Evolutionary conservation across 2,888 invertebrate genomes (phyloP).

Genomic region (Metalampra italica): DNA sequence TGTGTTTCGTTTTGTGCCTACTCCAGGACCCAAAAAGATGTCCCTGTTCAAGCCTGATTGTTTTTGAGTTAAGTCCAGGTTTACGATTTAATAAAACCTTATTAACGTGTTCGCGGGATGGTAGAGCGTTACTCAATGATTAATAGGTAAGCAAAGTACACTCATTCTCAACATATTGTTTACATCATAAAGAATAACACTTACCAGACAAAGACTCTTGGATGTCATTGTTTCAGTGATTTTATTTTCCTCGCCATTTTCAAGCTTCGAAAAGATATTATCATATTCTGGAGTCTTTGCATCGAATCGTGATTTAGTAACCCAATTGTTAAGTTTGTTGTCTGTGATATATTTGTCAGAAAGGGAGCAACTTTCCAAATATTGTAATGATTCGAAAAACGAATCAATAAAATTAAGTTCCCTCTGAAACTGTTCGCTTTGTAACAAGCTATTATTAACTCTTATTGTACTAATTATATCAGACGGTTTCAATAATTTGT

Average conservation of each 20-base stretch:
- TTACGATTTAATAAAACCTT: too few species aligned
- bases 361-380: constrained; percentile 59
- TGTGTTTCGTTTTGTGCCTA: too few species aligned
- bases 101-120: constrained; percentile 11
- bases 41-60: too few species aligned
- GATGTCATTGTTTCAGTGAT: constrained; percentile 69
- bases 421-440: constrained; percentile 62
- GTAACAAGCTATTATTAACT: constrained; percentile 49
- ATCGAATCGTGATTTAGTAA: constrained; percentile 41
- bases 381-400: constrained; percentile 68
- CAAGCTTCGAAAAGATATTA: constrained; percentile 53
- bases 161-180: constrained; percentile 38
- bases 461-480: constrained; percentile 67
- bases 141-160: constrained; percentile 11
- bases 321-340: constrained; percentile 43
- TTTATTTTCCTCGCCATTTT: constrained; percentile 50
- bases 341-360: constrained; percentile 46
- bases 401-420: constrained; percentile 73
- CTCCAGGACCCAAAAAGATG: too few species aligned
- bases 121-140: constrained; percentile 16
- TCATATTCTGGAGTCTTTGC: constrained; percentile 48
- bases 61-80: too few species aligned
- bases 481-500: constrained; percentile 66
- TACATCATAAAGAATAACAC: constrained; percentile 60
- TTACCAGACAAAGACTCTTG: constrained; percentile 74